phyloP scores from a whole-genome alignment of 2,888 invertebrate genomes.

The Nematopogon swammerdamellus region DNA sequence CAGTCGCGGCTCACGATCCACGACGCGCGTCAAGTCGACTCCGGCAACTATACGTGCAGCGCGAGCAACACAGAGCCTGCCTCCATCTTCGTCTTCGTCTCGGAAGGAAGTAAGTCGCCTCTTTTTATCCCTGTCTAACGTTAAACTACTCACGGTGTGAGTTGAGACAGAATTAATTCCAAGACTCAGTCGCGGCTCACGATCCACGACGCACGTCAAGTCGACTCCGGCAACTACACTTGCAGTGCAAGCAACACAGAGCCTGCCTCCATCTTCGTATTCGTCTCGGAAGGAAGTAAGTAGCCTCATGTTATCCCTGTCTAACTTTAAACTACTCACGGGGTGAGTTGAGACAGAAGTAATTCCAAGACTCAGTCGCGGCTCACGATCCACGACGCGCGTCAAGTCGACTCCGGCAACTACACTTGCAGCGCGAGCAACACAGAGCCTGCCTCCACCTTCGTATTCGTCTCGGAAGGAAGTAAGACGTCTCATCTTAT shows the following conservation, averaged over 20 bases:
- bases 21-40: constrained; percentile 79
- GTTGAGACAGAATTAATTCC: constrained; percentile 21
- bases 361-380: constrained; percentile 67
- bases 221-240: constrained; percentile 89
- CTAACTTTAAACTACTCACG: too few species aligned
- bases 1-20: constrained; percentile 83
- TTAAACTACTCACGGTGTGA: too few species aligned
- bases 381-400: constrained; percentile 77
- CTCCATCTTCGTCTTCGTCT: constrained; percentile 86
- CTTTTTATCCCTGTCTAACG: neutral
- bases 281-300: constrained; percentile 82
- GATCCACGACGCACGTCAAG: constrained; percentile 77
- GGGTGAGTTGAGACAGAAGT: too few species aligned
- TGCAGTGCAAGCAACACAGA: constrained; percentile 88
- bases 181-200: constrained; percentile 82
- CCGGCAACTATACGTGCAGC: constrained; percentile 89
- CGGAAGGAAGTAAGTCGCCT: constrained; percentile 67
- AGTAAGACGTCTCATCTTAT: constrained; percentile 44
- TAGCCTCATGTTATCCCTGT: constrained; percentile 8
- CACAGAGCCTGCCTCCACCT: constrained; percentile 85
- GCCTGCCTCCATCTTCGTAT: constrained; percentile 85
- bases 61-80: constrained; percentile 88
- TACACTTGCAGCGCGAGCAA: constrained; percentile 90
- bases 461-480: constrained; percentile 90
- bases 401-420: constrained; percentile 86